phyloP scores from a whole-genome alignment of 2,797 vertebrate species.

The Buceros bicornis region DNA sequence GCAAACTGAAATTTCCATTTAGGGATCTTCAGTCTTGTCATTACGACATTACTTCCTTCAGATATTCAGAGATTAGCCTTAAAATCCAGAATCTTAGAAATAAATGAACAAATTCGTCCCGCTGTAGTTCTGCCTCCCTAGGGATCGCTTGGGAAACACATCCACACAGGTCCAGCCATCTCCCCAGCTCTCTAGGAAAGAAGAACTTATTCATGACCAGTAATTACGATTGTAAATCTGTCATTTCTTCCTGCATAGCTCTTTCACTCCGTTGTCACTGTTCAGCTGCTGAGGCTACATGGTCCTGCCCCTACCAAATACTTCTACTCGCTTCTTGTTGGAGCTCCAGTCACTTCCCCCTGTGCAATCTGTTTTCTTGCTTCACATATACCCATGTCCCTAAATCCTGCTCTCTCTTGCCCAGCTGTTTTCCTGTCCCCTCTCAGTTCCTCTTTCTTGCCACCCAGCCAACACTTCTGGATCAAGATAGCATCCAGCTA shows the following conservation, averaged over 20 bases:
- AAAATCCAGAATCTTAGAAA: neutral
- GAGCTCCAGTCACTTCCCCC: neutral
- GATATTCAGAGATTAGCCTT: neutral
- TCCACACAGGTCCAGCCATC: neutral
- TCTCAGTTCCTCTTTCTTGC: neutral
- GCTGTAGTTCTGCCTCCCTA: neutral
- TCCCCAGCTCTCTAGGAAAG: slow-evolving; percentile 16
- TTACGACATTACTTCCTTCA: neutral
- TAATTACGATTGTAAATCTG: slow-evolving; percentile 50
- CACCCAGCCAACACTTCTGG: neutral
- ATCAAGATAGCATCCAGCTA: neutral
- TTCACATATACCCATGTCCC: neutral
- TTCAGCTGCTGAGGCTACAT: neutral
- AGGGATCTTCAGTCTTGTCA: neutral
- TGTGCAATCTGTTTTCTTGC: neutral
- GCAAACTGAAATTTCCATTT: neutral
- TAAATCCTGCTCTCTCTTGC: neutral
- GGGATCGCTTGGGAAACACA: neutral
- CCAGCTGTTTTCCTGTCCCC: neutral
- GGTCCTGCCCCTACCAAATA: neutral
- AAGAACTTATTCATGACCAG: neutral
- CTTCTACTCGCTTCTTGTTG: neutral
- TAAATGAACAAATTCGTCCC: neutral
- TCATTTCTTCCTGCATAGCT: slow-evolving; percentile 20
- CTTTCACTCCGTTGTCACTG: neutral